Evolutionary conservation across 2,888 invertebrate genomes (phyloP).

Genomic region (Candidula unifasciata): DNA sequence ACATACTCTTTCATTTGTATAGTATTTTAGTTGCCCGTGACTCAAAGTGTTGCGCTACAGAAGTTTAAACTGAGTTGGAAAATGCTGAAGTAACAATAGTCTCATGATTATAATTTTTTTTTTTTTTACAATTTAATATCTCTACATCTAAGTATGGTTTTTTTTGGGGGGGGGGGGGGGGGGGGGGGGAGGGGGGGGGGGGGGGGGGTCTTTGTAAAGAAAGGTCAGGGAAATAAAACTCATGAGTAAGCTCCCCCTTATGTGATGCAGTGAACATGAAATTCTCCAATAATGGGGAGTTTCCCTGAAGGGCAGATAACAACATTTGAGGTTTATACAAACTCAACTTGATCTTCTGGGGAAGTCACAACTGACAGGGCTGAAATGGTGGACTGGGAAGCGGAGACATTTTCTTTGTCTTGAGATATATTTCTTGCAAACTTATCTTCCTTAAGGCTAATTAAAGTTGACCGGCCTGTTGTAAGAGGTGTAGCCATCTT

Average conservation of each 20-base stretch:
- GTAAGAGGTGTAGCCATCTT: constrained; percentile 69
- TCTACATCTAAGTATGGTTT: neutral
- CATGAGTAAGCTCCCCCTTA: neutral
- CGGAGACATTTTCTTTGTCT: constrained; percentile 48
- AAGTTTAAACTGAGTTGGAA: too few relatives aligned
- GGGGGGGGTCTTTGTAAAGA: neutral
- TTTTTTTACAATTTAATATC: neutral
- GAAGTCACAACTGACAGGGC: constrained; percentile 28
- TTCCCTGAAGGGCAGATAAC: neutral
- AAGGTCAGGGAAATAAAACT: neutral
- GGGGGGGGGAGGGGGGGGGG: too few relatives aligned
- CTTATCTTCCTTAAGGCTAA: constrained; percentile 55
- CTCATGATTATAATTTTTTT: too few relatives aligned
- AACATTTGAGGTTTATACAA: constrained; percentile 18
- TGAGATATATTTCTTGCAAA: constrained; percentile 34
- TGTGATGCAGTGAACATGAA: neutral
- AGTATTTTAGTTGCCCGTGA: too few relatives aligned
- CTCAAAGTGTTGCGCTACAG: too few relatives aligned
- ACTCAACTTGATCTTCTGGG: constrained; percentile 44
- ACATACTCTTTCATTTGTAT: too few relatives aligned
- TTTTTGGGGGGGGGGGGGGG: too few relatives aligned
- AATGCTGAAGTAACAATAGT: too few relatives aligned
- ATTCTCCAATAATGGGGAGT: neutral
- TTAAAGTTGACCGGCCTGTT: constrained; percentile 68
- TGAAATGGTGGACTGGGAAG: constrained; percentile 42